A percentile compares a stretch with the other conserved stretches of the same genome.
Evolutionary conservation across 2,113 vertebrate species (phyloP).

Genomic region (Pyrgilauda ruficollis): DNA sequence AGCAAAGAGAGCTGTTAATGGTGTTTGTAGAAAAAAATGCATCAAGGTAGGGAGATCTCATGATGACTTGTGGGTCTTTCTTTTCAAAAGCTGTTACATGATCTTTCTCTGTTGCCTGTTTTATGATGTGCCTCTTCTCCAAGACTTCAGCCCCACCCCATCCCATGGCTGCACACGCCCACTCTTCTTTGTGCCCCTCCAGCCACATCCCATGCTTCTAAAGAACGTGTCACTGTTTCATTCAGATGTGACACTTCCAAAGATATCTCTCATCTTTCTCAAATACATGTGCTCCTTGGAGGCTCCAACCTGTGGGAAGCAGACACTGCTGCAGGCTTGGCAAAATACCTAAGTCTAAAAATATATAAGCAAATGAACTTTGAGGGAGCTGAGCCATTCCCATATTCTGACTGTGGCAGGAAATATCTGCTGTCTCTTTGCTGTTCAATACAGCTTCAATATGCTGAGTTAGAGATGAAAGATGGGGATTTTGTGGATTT

Average conservation of each 20-base stretch:
- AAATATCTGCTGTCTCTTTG: background rate
- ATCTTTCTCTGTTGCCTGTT: background rate
- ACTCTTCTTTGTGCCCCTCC: background rate
- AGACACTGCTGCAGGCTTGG: background rate
- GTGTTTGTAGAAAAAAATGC: background rate
- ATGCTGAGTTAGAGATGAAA: background rate
- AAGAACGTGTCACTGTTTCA: background rate
- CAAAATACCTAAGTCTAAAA: background rate
- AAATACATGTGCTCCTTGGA: background rate
- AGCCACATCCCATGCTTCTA: background rate
- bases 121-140: background rate
- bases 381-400: background rate
- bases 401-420: background rate
- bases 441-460: background rate
- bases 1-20: background rate
- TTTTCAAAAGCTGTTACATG: background rate
- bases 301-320: background rate
- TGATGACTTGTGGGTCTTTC: background rate
- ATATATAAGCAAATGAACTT: background rate
- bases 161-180: background rate
- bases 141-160: background rate
- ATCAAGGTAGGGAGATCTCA: background rate
- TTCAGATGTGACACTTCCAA: background rate
- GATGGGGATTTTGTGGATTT: background rate
- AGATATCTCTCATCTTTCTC: background rate